Percentiles rank a stretch among this genome's conserved stretches.
Evolutionary conservation across 2,797 vertebrate species (phyloP).

Genomic region (Crax fasciolata): DNA sequence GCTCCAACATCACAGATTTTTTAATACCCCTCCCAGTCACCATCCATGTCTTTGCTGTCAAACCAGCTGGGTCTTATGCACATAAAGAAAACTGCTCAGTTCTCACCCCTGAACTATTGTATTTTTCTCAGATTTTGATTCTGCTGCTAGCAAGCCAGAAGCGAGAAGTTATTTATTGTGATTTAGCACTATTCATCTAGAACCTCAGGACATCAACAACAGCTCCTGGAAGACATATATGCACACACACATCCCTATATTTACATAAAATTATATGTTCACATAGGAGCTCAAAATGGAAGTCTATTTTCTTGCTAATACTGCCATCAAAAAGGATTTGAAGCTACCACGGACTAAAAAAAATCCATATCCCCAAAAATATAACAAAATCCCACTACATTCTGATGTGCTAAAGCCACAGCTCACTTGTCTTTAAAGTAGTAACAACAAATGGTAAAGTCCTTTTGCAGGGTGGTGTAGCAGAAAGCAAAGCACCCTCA

Average conservation of each 20-base stretch:
- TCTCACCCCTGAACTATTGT: neutral
- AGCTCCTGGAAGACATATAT: neutral
- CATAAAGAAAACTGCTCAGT: neutral
- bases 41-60: fast-evolving
- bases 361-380: neutral
- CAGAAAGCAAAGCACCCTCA: neutral
- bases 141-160: neutral
- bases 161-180: neutral
- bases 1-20: fast-evolving
- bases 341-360: neutral
- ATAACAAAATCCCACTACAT: fast-evolving
- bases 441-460: neutral
- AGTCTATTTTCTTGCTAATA: neutral
- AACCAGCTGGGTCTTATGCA: neutral
- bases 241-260: neutral
- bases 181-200: neutral
- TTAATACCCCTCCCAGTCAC: neutral
- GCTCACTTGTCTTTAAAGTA: neutral
- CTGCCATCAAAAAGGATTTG: neutral
- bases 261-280: neutral
- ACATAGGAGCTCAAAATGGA: neutral
- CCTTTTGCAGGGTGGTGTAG: neutral
- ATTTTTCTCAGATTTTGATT: neutral
- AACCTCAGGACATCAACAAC: neutral
- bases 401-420: neutral